Base-by-base conservation (phyloP, 2,113 vertebrate genomes). In the Castor canadensis region DNA sequence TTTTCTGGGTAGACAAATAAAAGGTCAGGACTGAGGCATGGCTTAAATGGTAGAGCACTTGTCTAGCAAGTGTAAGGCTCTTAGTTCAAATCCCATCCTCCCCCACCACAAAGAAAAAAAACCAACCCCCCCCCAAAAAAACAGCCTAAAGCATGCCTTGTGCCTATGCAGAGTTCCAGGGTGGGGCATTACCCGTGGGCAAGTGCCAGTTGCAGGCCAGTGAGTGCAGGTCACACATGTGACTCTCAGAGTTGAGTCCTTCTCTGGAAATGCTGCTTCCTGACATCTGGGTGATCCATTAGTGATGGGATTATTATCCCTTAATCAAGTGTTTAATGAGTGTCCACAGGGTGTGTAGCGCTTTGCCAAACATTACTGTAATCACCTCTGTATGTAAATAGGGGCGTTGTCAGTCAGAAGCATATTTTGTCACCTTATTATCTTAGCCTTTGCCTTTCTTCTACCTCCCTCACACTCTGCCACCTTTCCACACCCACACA, bases 201-300 rank as follows among this genome's bases (percentile, higher is more conserved):
- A 85, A 43, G 22, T 4, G 56, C 10, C 58, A 32, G 54, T 3
- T 22, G 6, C 30, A 47, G 2, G 30, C 0, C 0, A 20, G 35
- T 0, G 22, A 66, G 66, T 1, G 0, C 1, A 19, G 58, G 60
- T 17, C 32, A 19, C 45, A 3, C 4, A 8, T 2, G 5, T 22
- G 71, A 75, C 5, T 15, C 28, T 49, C 43, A 16, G 32, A 24
- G 35, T 1, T n/a, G 81, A 73, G 47, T 35, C 64, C 6, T 47
- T n/a, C 17, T 62, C 38, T 82, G 54, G 22, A 66, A 49, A 2
- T 13, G 54, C 56, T 10, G 13, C 54, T 49, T 89, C 24, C 28
- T 52, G 24, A 52, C 12, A 28, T 45, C 43, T 40, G 38, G 10
- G 47, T 0, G 1, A 88, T 52, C 20, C 38, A 28, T n/a, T 67